These are phyloP conservation scores for Centrocercus urophasianus DNA, from an alignment of 2,113 vertebrate species.

Conservation along the genomic window DNA sequence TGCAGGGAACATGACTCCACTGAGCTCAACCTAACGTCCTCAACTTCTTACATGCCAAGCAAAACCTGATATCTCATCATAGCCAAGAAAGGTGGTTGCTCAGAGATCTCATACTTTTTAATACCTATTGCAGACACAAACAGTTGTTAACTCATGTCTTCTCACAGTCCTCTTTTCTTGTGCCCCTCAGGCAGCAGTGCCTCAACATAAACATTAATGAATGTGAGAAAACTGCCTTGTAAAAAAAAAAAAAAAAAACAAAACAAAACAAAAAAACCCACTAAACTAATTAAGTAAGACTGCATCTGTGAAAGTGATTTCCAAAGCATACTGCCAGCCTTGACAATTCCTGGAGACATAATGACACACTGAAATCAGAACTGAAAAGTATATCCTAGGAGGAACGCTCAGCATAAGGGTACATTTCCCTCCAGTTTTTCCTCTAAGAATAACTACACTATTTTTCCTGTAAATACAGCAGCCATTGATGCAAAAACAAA, in stretches of 20 bases:
- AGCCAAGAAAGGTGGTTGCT: neutral
- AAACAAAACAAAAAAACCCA: neutral
- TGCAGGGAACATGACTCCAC: neutral
- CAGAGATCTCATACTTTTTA: neutral
- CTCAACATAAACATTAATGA: neutral
- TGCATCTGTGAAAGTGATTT: constrained; percentile 20
- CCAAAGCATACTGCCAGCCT: constrained; percentile 10
- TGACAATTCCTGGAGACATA: constrained; percentile 1
- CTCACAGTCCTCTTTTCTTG: neutral
- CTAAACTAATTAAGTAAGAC: constrained; percentile 28
- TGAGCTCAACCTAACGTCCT: neutral
- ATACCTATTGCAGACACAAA: neutral
- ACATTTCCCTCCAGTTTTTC: neutral
- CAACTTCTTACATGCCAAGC: neutral
- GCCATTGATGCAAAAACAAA: too few relatives aligned
- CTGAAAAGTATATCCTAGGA: neutral
- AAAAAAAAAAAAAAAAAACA: neutral
- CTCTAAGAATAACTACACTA: neutral
- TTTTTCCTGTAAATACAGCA: neutral
- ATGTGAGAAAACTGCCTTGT: neutral
- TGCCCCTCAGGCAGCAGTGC: neutral
- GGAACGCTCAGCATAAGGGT: neutral
- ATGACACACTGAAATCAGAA: constrained; percentile 11
- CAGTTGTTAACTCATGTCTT: neutral
- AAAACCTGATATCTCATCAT: neutral